Conservation (phyloP, 2,888 invertebrate genomes). For the Portevinia maculata region DNA sequence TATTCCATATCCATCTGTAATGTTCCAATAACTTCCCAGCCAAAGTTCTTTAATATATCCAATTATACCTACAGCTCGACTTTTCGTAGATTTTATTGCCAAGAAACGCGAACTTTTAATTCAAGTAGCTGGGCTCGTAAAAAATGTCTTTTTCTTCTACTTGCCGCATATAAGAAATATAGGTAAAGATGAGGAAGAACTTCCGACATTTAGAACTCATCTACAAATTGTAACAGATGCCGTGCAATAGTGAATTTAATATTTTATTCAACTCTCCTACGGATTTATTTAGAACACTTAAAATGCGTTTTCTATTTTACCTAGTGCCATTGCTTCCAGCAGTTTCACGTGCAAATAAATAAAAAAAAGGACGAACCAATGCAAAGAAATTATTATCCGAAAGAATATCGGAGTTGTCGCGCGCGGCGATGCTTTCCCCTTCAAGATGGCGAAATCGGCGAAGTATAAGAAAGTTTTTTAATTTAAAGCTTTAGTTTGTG, state of each 20-base stretch:
- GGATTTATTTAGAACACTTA: slow-evolving; percentile 63
- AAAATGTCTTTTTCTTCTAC: slow-evolving; percentile 38
- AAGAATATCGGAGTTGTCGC: slow-evolving; percentile 44
- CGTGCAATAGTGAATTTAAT: slow-evolving; percentile 62
- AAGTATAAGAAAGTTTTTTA: slow-evolving; percentile 64
- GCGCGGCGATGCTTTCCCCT: not conserved
- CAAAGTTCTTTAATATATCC: slow-evolving; percentile 66
- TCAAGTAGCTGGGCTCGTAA: slow-evolving; percentile 61
- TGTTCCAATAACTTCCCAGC: slow-evolving; percentile 53
- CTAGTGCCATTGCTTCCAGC: not conserved
- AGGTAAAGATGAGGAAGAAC: slow-evolving; percentile 26
- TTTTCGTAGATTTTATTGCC: slow-evolving; percentile 58
- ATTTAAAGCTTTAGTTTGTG: slow-evolving; percentile 65
- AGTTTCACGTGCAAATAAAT: slow-evolving; percentile 8
- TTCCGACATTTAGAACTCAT: slow-evolving; percentile 59
- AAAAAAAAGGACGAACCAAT: not conserved
- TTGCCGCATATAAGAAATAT: slow-evolving; percentile 10
- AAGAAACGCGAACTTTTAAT: slow-evolving; percentile 57
- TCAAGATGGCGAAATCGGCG: slow-evolving; percentile 54
- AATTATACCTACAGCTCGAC: slow-evolving; percentile 46
- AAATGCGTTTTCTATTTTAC: slow-evolving; percentile 56
- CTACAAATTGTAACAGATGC: slow-evolving; percentile 72
- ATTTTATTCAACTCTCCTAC: slow-evolving; percentile 57
- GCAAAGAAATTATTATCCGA: slow-evolving; percentile 11
- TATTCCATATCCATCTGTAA: slow-evolving; percentile 11